These are phyloP conservation scores for Pachyuromys duprasi DNA, from an alignment of 2,797 vertebrate genomes.

Conservation along the genomic window DNA sequence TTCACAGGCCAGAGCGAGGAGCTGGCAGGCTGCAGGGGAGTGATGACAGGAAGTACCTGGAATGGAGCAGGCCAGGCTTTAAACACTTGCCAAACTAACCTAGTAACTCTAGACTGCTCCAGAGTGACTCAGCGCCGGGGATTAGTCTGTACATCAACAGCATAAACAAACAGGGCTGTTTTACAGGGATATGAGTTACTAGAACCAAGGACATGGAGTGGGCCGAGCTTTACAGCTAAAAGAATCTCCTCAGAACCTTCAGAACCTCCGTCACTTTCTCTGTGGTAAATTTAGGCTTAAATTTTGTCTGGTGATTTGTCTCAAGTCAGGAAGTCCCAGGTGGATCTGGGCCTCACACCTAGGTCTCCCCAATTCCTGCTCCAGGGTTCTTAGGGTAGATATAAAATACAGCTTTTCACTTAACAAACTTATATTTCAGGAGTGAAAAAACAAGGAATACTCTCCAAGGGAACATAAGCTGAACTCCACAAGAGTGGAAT, in stretches of 20 bases:
- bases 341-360: background rate
- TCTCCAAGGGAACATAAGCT: background rate
- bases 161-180: conserved; percentile 12
- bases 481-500: background rate
- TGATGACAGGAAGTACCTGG: conserved; percentile 66
- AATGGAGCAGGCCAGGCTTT: conserved; percentile 50
- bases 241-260: background rate
- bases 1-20: conserved; percentile 60
- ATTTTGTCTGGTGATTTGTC: conserved; percentile 2
- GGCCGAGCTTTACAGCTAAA: background rate
- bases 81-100: conserved; percentile 64
- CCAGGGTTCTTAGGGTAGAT: background rate
- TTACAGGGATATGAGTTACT: background rate
- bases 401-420: conserved; percentile 1
- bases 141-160: background rate
- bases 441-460: background rate
- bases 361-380: background rate
- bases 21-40: background rate
- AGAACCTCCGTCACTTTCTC: background rate
- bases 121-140: conserved; percentile 19
- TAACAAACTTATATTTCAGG: background rate
- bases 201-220: background rate
- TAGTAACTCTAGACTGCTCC: conserved; percentile 25
- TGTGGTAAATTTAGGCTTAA: background rate
- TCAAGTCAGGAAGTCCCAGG: background rate